Conservation (phyloP, 2,888 invertebrate species). For the Rhodophaea formosa region DNA sequence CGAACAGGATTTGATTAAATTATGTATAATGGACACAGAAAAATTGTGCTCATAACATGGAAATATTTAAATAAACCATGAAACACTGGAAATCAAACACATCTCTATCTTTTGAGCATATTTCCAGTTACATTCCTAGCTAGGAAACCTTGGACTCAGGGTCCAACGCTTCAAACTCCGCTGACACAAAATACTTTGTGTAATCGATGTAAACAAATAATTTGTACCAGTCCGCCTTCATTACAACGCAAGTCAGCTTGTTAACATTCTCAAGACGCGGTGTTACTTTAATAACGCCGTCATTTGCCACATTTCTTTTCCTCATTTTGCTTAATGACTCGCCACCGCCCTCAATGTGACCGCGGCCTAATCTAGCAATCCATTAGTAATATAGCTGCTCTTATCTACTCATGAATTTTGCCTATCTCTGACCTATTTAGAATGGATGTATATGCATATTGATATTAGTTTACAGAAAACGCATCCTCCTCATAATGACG, state of each 20-base stretch:
- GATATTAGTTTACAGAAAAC: too few species aligned
- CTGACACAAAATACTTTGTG: too few species aligned
- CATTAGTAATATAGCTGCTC: constrained; percentile 57
- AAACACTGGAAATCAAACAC: too few species aligned
- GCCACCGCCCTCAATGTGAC: constrained; percentile 13
- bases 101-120: too few species aligned
- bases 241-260: not conserved
- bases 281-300: constrained; percentile 11
- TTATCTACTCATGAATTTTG: constrained; percentile 69
- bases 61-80: too few species aligned
- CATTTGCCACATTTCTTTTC: constrained; percentile 8
- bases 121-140: too few species aligned
- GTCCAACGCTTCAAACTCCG: too few species aligned
- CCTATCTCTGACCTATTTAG: constrained; percentile 52
- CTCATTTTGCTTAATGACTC: constrained; percentile 15
- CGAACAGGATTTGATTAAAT: too few species aligned
- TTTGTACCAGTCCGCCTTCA: not conserved
- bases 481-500: too few species aligned
- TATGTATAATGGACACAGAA: too few species aligned
- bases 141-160: too few species aligned
- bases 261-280: constrained; percentile 10
- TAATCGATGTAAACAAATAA: not conserved
- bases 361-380: constrained; percentile 48
- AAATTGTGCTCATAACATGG: too few species aligned
- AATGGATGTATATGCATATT: constrained; percentile 31